Evolutionary conservation across 1,140 invertebrate species (phyloP).

Genomic region (Aphidius gifuensis): DNA sequence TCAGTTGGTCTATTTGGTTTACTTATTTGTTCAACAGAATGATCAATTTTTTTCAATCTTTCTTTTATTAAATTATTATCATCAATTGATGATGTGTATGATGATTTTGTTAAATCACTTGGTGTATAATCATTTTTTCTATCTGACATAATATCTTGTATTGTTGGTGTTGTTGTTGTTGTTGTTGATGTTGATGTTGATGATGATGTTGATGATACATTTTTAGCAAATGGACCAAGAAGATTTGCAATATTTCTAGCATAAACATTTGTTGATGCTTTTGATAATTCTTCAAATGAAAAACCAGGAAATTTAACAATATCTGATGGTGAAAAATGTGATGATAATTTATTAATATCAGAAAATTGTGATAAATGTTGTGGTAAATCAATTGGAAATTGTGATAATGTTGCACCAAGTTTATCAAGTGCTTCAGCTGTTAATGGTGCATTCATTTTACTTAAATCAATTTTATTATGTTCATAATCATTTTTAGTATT

Average conservation of each 20-base stretch:
- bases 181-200: too few species aligned
- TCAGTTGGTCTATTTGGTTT: slow-evolving; percentile 38
- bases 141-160: slow-evolving; percentile 20
- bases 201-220: slow-evolving; percentile 4
- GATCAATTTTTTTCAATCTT: slow-evolving; percentile 28
- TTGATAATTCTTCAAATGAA: slow-evolving; percentile 47
- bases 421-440: slow-evolving; percentile 28
- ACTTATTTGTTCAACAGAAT: not conserved
- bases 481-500: slow-evolving; percentile 45
- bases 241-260: slow-evolving; percentile 51
- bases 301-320: slow-evolving; percentile 48
- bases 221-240: slow-evolving; percentile 46
- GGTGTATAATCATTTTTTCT: slow-evolving; percentile 14
- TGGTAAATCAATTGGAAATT: slow-evolving; percentile 47
- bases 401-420: slow-evolving; percentile 21
- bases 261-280: slow-evolving; percentile 47
- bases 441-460: slow-evolving; percentile 36
- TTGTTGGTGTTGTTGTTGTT: not conserved
- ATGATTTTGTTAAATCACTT: slow-evolving; percentile 9
- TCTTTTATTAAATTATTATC: not conserved
- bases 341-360: slow-evolving; percentile 42
- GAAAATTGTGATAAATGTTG: slow-evolving; percentile 45
- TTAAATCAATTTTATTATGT: slow-evolving; percentile 42
- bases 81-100: too few species aligned
- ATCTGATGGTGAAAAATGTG: slow-evolving; percentile 44